Evolutionary conservation across 2,888 invertebrate species (phyloP).

Genomic region (Tachystola acroxantha): DNA sequence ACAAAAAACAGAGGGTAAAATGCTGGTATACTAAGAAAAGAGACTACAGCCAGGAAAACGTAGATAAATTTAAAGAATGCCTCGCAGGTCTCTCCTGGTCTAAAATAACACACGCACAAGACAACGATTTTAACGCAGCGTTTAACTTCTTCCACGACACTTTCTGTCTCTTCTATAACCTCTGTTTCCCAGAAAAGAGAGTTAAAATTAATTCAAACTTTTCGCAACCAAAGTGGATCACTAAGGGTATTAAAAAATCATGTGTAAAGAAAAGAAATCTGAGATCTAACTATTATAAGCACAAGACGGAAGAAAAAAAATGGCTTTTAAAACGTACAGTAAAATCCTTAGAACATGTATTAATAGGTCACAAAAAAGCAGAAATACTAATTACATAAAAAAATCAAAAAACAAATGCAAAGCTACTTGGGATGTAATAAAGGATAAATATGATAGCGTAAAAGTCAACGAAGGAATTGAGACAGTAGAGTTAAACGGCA

Average conservation of each 20-base stretch:
- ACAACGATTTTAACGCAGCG: background rate
- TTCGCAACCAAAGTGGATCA: background rate
- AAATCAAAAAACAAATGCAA: background rate
- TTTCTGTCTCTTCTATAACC: constrained; percentile 1
- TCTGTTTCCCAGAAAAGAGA: constrained; percentile 4
- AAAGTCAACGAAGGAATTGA: background rate
- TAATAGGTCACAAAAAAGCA: background rate
- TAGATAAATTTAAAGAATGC: constrained; percentile 1
- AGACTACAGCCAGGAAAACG: constrained; percentile 2
- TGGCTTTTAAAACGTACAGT: background rate
- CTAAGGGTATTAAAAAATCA: background rate
- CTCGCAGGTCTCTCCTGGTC: background rate
- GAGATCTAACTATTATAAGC: background rate
- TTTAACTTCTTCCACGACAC: constrained; percentile 5
- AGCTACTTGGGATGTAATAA: constrained; percentile 4
- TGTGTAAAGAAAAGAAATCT: background rate
- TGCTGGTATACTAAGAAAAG: background rate
- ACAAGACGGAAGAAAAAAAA: background rate
- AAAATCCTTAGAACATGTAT: background rate
- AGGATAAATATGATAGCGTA: background rate
- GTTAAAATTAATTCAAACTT: constrained; percentile 1
- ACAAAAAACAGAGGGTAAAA: background rate
- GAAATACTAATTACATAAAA: background rate
- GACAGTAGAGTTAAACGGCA: background rate
- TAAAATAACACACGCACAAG: background rate